Evolutionary conservation across 30 jellyfish, hydroid and myxozoan genomes (phyloP).

Genomic region (Pelagia noctiluca): DNA sequence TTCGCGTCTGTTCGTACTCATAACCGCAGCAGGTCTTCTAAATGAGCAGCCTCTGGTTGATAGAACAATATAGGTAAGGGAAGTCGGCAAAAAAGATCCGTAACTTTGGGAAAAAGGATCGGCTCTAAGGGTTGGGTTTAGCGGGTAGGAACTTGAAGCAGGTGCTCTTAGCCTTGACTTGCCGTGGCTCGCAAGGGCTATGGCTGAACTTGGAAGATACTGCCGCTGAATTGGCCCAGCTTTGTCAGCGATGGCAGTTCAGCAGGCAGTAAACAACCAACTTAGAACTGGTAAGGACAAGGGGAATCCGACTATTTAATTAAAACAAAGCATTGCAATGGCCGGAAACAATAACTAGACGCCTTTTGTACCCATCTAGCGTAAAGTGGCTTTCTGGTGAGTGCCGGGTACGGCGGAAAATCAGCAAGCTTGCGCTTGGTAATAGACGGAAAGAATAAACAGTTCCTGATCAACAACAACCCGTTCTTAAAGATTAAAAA

Average conservation of each 20-base stretch:
- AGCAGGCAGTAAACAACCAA: too few species aligned
- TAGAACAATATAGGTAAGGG: conserved; percentile 79
- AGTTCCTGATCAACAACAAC: not conserved
- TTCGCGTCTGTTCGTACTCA: conserved; percentile 73
- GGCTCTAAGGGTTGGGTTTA: conserved; percentile 79
- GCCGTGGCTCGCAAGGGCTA: too few species aligned
- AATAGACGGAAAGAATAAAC: not conserved
- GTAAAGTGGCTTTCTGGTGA: not conserved
- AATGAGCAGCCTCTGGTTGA: conserved; percentile 88
- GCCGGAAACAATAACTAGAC: not conserved
- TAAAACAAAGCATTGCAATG: too few species aligned
- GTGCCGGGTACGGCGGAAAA: not conserved
- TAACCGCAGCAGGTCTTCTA: conserved; percentile 82
- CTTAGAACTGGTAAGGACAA: too few species aligned
- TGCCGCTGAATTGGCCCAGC: too few species aligned
- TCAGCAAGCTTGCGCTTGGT: too few species aligned
- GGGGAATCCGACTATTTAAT: too few species aligned
- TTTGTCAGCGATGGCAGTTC: too few species aligned
- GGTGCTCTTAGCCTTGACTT: too few species aligned
- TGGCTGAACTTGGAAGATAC: too few species aligned
- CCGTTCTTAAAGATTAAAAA: not conserved
- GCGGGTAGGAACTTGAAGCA: not conserved
- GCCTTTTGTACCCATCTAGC: not conserved
- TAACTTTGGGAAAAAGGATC: conserved; percentile 55
- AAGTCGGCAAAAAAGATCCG: conserved; percentile 84